Percentiles rank a stretch among this genome's conserved stretches.
These are phyloP conservation scores for Girardia tigrina DNA, from an alignment of 2,888 invertebrate species.

Conservation along the genomic window DNA sequence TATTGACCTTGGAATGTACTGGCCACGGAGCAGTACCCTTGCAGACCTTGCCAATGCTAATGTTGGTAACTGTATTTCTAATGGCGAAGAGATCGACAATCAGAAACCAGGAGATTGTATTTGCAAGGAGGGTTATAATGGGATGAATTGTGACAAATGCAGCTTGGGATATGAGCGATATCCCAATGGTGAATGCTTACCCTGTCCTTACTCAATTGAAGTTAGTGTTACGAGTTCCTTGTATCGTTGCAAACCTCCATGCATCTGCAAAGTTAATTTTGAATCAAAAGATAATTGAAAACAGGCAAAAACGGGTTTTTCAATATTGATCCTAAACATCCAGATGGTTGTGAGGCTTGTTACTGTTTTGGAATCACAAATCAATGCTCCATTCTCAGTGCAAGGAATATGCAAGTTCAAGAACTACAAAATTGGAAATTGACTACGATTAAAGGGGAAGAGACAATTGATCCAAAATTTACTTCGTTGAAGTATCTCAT, in stretches of 20 bases:
- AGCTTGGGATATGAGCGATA: conserved; percentile 41
- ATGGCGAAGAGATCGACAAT: background rate
- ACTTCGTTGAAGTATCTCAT: conserved; percentile 13
- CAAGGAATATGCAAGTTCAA: background rate
- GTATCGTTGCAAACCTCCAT: conserved; percentile 57
- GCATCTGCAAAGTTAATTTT: conserved; percentile 63
- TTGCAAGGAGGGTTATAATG: conserved; percentile 68
- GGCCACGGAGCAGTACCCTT: conserved; percentile 42
- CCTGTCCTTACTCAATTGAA: conserved; percentile 55
- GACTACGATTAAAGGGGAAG: conserved; percentile 6
- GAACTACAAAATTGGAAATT: background rate
- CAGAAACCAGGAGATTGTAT: conserved; percentile 61
- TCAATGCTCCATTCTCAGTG: conserved; percentile 53
- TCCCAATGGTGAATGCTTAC: conserved; percentile 39
- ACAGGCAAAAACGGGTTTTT: conserved; percentile 70
- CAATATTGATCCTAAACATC: conserved; percentile 59
- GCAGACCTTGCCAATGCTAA: conserved; percentile 49
- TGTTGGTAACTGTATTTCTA: background rate
- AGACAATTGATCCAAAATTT: background rate
- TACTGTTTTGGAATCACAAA: conserved; percentile 73
- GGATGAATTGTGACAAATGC: conserved; percentile 45
- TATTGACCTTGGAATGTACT: conserved; percentile 57
- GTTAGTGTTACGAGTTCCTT: conserved; percentile 51
- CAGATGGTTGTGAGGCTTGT: conserved; percentile 70
- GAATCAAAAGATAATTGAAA: conserved; percentile 66